phyloP scores from a whole-genome alignment of 2,888 invertebrate species.

The Conus canariensis region DNA sequence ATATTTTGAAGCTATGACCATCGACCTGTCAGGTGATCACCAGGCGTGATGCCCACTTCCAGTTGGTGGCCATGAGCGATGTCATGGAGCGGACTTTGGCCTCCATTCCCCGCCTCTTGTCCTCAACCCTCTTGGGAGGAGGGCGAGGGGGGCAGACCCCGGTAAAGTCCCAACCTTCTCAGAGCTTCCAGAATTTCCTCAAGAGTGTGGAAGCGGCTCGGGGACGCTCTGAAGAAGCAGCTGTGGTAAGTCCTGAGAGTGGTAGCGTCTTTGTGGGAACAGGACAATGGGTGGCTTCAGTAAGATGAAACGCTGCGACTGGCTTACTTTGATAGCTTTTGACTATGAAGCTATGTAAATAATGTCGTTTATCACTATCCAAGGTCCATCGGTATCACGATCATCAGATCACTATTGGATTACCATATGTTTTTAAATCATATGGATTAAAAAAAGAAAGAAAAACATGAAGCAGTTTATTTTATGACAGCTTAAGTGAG shows the following conservation, averaged over 20 bases:
- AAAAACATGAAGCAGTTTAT: no score
- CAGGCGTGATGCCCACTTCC: background rate
- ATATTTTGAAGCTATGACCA: background rate
- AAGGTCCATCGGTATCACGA: no score
- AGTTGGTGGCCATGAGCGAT: slow-evolving; percentile 56
- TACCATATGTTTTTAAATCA: no score
- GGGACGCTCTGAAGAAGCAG: slow-evolving; percentile 45
- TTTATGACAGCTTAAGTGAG: no score
- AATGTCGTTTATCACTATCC: no score
- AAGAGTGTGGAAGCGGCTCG: slow-evolving; percentile 48
- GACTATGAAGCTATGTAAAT: no score
- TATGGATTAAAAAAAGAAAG: no score
- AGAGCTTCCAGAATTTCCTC: slow-evolving; percentile 51
- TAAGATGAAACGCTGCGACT: background rate
- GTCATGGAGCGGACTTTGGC: slow-evolving; percentile 65
- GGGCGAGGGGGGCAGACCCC: slow-evolving; percentile 34
- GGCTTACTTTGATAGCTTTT: no score
- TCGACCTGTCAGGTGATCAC: background rate
- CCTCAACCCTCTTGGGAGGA: slow-evolving; percentile 57
- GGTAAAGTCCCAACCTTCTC: slow-evolving; percentile 33
- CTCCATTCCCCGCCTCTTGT: slow-evolving; percentile 61
- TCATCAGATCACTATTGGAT: no score
- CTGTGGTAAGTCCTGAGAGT: slow-evolving; percentile 26
- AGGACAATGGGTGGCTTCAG: no score
- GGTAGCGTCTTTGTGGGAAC: no score